Base-by-base conservation (phyloP, 2,113 vertebrate species). In the Hemiprocne comata region DNA sequence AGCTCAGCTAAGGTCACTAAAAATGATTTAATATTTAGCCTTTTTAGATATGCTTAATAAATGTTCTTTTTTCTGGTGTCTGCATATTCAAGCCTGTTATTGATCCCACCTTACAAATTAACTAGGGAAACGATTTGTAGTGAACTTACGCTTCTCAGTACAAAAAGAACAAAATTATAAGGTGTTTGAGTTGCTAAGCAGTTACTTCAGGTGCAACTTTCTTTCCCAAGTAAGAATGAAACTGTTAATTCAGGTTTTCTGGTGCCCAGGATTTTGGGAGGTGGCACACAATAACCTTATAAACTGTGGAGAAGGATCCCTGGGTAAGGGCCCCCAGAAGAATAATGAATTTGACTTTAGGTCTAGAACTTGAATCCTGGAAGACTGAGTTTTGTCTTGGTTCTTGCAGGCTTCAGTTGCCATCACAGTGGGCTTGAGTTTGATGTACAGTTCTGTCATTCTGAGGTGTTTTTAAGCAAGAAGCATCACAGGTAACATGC, bases 191-290 rank as follows among this genome's bases (percentile, higher is more conserved):
- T 36, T 74, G 64, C 16, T 42, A n/a, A 66, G 29, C 23, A 70
- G 42, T 42, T 58, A 62, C n/a, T 89, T 76, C 29, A 15, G 75
- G 20, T 20, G 34, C 46, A 6, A 1, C 10, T 16, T 76, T 50
- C 19, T 85, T 80, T 85, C 17, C 18, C 10, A 26, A 29, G 23
- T 19, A 19, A 60, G 26, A 42, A 8, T 4, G 13, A 34, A 73
- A 50, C n/a, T 33, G 19, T 65, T 91, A 28, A 15, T 64, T 75
- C 25, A 7, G 0, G 0, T 40, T 1, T 55, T 58, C 5, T 31
- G 1, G 2, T 31, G 31, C 46, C 38, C 7, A 21, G 26, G 26
- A 15, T 60, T 92, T 87, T 67, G 70, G 28, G n/a, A 60, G 44
- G 28, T 50, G 34, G 14, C 29, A 20, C 33, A 5, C 15, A 13